Percentiles rank a stretch among this genome's conserved stretches.
These are phyloP conservation scores for Chaenocephalus aceratus DNA, from an alignment of 2,113 vertebrate genomes.

Conservation along the genomic window DNA sequence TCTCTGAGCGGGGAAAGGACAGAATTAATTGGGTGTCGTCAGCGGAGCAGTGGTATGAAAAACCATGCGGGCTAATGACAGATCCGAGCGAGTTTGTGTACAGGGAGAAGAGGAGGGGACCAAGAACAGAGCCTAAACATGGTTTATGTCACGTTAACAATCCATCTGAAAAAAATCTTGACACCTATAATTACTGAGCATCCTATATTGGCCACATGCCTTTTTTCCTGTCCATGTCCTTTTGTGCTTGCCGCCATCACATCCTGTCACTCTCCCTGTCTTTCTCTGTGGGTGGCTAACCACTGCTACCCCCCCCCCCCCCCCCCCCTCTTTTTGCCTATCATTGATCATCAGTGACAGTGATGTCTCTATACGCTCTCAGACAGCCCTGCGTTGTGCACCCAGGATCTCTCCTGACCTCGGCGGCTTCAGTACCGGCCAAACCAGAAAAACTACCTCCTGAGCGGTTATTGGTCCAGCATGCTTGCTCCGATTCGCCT, in stretches of 20 bases:
- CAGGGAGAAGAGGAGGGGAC: too few relatives aligned
- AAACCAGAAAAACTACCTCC: constrained; percentile 62
- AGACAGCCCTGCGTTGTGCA: constrained; percentile 48
- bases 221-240: neutral
- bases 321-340: constrained; percentile 36
- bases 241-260: neutral
- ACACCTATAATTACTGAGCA: neutral
- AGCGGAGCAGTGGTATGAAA: too few relatives aligned
- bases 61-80: too few relatives aligned
- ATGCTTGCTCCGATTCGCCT: constrained; percentile 28
- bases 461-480: constrained; percentile 27
- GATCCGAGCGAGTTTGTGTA: too few relatives aligned
- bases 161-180: neutral
- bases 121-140: too few relatives aligned
- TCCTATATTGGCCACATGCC: neutral
- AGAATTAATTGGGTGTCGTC: too few relatives aligned
- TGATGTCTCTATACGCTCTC: constrained; percentile 67
- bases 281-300: constrained; percentile 22
- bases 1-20: too few relatives aligned
- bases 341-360: constrained; percentile 60
- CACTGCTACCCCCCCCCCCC: neutral
- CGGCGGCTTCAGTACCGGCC: constrained; percentile 36
- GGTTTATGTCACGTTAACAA: neutral
- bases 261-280: constrained; percentile 8
- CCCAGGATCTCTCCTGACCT: constrained; percentile 29